A percentile compares a stretch with the other conserved stretches of the same genome.
Evolutionary conservation across 2,888 invertebrate genomes (phyloP).

Genomic region (Phasia obesa): DNA sequence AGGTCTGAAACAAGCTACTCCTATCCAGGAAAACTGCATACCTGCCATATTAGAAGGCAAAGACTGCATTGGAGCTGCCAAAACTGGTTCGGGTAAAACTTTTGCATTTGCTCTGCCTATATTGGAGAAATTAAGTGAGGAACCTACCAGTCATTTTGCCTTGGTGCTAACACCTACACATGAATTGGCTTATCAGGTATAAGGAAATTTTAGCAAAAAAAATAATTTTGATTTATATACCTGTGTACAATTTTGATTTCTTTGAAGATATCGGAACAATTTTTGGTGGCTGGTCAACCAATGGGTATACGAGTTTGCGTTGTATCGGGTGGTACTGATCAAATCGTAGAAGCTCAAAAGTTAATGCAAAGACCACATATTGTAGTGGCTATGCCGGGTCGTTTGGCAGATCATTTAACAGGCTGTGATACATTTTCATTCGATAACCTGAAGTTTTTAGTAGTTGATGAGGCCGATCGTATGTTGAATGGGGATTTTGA

Average conservation of each 20-base stretch:
- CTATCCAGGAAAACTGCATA: conserved; percentile 92
- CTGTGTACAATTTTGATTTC: too few species aligned
- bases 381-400: conserved; percentile 97
- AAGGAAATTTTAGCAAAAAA: not conserved
- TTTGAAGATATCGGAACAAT: conserved; percentile 95
- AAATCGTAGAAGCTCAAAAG: conserved; percentile 93
- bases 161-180: conserved; percentile 97
- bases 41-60: conserved; percentile 89
- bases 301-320: conserved; percentile 92
- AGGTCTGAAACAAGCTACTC: conserved; percentile 91
- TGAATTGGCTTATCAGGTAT: conserved; percentile 90
- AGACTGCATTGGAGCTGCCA: conserved; percentile 97
- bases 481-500: conserved; percentile 90
- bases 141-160: conserved; percentile 98
- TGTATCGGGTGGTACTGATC: conserved; percentile 97
- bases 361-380: conserved; percentile 94
- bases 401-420: conserved; percentile 95
- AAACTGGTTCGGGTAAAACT: conserved; percentile 99
- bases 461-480: conserved; percentile 97
- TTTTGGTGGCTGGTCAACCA: conserved; percentile 94
- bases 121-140: conserved; percentile 93
- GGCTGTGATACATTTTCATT: conserved; percentile 93
- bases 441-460: conserved; percentile 91
- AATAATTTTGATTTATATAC: not conserved
- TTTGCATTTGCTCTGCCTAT: conserved; percentile 98